These are phyloP conservation scores for Oedothorax gibbosus DNA, from an alignment of 1,140 invertebrate genomes.

Conservation along the genomic window DNA sequence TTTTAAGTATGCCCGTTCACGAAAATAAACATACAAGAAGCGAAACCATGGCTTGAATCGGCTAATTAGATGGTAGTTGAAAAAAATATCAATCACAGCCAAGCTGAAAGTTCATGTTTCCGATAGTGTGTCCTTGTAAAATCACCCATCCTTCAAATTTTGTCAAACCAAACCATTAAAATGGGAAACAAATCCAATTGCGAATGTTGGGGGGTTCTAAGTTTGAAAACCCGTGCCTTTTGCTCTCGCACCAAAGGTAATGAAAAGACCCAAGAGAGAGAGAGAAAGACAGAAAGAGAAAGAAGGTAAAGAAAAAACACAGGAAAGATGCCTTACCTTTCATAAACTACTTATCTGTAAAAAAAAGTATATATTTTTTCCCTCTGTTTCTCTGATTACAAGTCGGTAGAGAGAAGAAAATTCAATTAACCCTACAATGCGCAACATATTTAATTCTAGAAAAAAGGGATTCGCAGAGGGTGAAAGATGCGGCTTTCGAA, in stretches of 20 bases:
- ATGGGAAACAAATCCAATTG: constrained; percentile 53
- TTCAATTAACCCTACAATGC: constrained; percentile 60
- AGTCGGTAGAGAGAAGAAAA: constrained; percentile 51
- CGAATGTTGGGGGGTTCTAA: constrained; percentile 51
- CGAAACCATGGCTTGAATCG: too few relatives aligned
- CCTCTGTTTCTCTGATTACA: constrained; percentile 47
- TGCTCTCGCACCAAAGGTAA: constrained; percentile 20
- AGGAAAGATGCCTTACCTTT: constrained; percentile 37
- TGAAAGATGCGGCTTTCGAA: constrained; percentile 6
- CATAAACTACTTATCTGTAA: constrained; percentile 57
- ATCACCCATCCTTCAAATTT: too few relatives aligned
- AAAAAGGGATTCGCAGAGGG: constrained; percentile 9
- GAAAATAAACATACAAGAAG: too few relatives aligned
- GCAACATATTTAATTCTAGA: constrained; percentile 52
- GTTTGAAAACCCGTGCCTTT: constrained; percentile 40
- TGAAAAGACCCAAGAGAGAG: constrained; percentile 54
- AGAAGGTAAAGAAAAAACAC: constrained; percentile 19
- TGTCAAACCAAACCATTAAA: not conserved
- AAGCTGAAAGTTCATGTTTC: too few relatives aligned
- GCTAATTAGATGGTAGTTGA: too few relatives aligned
- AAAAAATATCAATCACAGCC: too few relatives aligned
- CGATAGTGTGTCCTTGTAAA: too few relatives aligned
- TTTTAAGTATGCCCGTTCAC: too few relatives aligned
- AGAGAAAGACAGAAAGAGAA: constrained; percentile 14
- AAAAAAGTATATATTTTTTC: constrained; percentile 47